Evolutionary conservation across 1,140 invertebrate genomes (phyloP).

Genomic region (Pteromalus puparum): DNA sequence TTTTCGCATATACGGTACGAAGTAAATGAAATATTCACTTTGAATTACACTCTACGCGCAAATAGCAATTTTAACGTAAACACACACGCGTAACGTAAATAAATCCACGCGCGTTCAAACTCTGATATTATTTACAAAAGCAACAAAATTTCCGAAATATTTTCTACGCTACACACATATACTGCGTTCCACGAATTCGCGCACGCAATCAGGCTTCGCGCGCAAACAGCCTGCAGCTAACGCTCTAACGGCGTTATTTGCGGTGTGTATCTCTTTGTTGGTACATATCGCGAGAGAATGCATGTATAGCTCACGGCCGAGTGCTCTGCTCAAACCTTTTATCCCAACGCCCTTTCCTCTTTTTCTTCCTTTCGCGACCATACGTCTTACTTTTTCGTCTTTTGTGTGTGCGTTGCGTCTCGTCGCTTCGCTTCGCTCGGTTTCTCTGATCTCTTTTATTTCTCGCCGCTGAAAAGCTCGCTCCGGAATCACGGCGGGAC

Average conservation of each 20-base stretch:
- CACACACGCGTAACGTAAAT: too few relatives aligned
- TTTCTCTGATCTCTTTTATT: constrained; percentile 3
- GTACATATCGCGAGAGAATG: not conserved
- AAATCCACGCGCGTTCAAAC: too few relatives aligned
- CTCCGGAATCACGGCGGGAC: not conserved
- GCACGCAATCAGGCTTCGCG: too few relatives aligned
- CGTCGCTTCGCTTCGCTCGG: not conserved
- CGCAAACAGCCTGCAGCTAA: too few relatives aligned
- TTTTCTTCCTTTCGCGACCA: not conserved
- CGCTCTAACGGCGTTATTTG: not conserved
- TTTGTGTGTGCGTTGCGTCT: not conserved
- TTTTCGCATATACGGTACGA: too few relatives aligned
- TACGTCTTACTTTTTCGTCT: constrained; percentile 26
- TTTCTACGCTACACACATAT: too few relatives aligned
- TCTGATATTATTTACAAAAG: too few relatives aligned
- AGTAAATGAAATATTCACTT: too few relatives aligned
- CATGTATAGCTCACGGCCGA: constrained; percentile 5
- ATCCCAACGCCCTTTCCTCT: not conserved
- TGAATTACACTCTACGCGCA: too few relatives aligned
- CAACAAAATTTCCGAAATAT: too few relatives aligned
- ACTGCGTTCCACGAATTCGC: too few relatives aligned
- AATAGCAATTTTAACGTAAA: too few relatives aligned
- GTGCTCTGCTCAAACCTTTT: constrained; percentile 4
- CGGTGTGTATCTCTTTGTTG: not conserved
- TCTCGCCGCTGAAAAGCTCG: not conserved